These are phyloP conservation scores for Coreius guichenoti DNA, from an alignment of 2,797 vertebrate species.

Conservation along the genomic window DNA sequence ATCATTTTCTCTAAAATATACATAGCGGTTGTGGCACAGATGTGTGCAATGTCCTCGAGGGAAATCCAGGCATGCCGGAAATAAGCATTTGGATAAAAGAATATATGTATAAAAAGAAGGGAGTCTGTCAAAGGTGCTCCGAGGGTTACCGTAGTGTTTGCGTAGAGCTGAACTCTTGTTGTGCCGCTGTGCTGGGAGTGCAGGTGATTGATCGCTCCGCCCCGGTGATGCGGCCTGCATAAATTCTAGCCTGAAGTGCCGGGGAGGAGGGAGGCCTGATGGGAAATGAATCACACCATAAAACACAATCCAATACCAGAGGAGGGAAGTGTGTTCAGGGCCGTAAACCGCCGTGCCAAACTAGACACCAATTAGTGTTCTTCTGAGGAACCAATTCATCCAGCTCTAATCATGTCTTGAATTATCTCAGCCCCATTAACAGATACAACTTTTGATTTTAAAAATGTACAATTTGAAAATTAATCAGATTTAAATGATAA, in stretches of 20 bases:
- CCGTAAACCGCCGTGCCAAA: conserved; percentile 25
- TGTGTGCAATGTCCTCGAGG: background rate
- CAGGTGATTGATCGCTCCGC: conserved; percentile 65
- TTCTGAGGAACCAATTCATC: background rate
- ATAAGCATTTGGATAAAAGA: background rate
- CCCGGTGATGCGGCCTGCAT: conserved; percentile 62
- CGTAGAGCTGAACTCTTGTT: conserved; percentile 52
- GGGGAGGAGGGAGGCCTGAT: conserved; percentile 61
- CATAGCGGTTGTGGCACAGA: background rate
- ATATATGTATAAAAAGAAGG: background rate
- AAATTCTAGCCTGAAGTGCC: conserved; percentile 51
- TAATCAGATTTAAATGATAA: no score
- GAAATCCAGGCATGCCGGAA: conserved; percentile 20
- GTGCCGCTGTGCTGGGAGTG: conserved; percentile 1
- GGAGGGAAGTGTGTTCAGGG: conserved; percentile 44
- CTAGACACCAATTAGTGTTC: conserved; percentile 22
- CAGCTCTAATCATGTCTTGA: background rate
- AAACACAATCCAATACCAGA: conserved; percentile 58
- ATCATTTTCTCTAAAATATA: conserved; percentile 11
- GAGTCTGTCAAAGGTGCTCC: conserved; percentile 61
- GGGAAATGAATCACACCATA: conserved; percentile 69
- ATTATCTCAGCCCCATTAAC: background rate
- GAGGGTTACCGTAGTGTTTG: conserved; percentile 55
- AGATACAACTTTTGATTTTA: background rate
- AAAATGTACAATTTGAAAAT: no score